Evolutionary conservation across 2,797 vertebrate species (phyloP).

Genomic region (Poeciliopsis gracilis): DNA sequence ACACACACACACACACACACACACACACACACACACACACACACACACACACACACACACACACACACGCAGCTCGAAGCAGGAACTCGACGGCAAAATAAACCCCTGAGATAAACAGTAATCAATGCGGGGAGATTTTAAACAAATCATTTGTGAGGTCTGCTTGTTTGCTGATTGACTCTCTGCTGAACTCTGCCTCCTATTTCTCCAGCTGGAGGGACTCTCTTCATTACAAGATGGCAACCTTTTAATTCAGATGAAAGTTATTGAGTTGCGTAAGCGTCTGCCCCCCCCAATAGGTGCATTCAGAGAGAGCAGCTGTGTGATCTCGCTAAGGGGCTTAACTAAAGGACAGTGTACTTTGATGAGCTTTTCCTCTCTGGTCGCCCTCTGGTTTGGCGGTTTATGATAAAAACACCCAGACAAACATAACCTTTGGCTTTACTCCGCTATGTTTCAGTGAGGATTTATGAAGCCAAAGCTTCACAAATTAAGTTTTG

Average conservation of each 20-base stretch:
- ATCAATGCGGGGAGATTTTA: conserved; percentile 45
- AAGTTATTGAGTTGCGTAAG: conserved; percentile 6
- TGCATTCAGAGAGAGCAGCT: not conserved
- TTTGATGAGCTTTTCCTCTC: not conserved
- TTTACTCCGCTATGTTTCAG: not conserved
- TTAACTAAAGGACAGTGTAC: conserved; percentile 3
- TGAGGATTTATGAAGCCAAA: not conserved
- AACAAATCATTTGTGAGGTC: conserved; percentile 33
- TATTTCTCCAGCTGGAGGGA: not conserved
- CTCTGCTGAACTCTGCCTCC: not conserved
- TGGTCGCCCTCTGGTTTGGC: not conserved
- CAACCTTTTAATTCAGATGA: not conserved
- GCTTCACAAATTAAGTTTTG: not conserved
- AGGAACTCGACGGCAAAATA: conserved; percentile 33
- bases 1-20: conserved; percentile 22
- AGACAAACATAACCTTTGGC: not conserved
- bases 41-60: conserved; percentile 30
- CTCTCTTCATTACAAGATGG: conserved; percentile 9
- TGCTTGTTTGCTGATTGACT: conserved; percentile 44
- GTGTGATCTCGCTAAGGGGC: not conserved
- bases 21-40: conserved; percentile 12
- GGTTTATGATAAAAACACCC: not conserved
- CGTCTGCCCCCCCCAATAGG: not conserved
- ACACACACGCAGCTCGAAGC: conserved; percentile 38
- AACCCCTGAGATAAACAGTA: conserved; percentile 18